These are phyloP conservation scores for Coregonus ussuriensis DNA, from an alignment of 2,797 vertebrate genomes.

Conservation along the genomic window DNA sequence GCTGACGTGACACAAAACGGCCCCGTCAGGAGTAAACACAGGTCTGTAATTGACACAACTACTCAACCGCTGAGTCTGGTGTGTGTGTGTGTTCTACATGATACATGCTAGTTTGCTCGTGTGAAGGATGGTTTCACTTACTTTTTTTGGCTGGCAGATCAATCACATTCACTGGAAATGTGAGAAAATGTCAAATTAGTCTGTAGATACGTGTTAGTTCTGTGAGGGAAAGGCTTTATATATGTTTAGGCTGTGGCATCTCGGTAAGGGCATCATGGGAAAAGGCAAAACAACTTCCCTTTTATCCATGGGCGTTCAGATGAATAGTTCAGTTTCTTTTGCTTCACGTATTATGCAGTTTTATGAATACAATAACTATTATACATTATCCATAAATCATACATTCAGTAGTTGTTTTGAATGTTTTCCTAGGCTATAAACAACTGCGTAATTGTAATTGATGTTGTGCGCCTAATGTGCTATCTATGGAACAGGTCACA, in stretches of 20 bases:
- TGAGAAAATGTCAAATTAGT: not conserved
- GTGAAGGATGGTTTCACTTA: conserved; percentile 20
- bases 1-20: conserved; percentile 56
- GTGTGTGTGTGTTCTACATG: not conserved
- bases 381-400: conserved; percentile 22
- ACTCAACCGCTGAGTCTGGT: not conserved
- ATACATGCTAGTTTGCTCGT: conserved; percentile 30
- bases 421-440: conserved; percentile 42
- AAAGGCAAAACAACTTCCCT: not conserved
- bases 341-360: not conserved
- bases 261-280: not conserved
- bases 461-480: not conserved
- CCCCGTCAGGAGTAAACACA: conserved; percentile 32
- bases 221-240: not conserved
- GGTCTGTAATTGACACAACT: conserved; percentile 14
- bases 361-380: not conserved
- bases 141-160: not conserved
- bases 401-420: not conserved
- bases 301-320: not conserved
- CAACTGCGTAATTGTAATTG: conserved; percentile 26
- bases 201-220: not conserved
- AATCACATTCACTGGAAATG: not conserved
- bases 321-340: not conserved
- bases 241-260: not conserved
- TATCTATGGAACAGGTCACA: not conserved